These are phyloP conservation scores for Siphamia tubifer DNA, from an alignment of 2,113 vertebrate species.

Conservation along the genomic window DNA sequence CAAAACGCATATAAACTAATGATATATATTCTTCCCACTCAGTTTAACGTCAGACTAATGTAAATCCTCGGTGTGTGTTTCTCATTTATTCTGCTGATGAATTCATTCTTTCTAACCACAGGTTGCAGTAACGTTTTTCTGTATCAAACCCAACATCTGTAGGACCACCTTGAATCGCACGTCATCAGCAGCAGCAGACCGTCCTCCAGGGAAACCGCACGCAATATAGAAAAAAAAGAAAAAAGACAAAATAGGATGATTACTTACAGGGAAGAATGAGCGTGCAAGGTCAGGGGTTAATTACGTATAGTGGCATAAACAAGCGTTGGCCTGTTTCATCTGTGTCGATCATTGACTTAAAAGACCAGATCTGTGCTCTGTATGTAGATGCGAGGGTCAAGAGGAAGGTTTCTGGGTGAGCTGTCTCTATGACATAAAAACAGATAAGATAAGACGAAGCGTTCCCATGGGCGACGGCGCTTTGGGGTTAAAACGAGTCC, in stretches of 20 bases:
- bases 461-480: neutral
- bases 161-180: slow-evolving; percentile 5
- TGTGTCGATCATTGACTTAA: slow-evolving; percentile 16
- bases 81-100: neutral
- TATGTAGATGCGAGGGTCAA: slow-evolving; percentile 2
- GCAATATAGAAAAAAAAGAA: neutral
- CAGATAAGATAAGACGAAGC: slow-evolving; percentile 21
- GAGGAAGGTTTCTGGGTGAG: neutral
- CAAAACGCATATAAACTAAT: neutral
- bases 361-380: neutral
- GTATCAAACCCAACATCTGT: slow-evolving; percentile 11
- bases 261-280: slow-evolving; percentile 12
- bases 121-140: neutral
- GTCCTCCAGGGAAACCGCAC: slow-evolving; percentile 3
- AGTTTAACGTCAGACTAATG: neutral
- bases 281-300: slow-evolving; percentile 49
- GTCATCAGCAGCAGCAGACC: neutral
- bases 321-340: slow-evolving; percentile 19
- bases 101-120: neutral
- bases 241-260: slow-evolving; percentile 4
- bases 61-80: slow-evolving; percentile 1
- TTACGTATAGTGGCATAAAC: slow-evolving; percentile 47
- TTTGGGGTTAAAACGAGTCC: slow-evolving; percentile 9
- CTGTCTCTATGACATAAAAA: slow-evolving; percentile 1
- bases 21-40: neutral